Base-by-base conservation (phyloP, 2,113 vertebrate species). In the Speoplatyrhinus poulsoni region DNA sequence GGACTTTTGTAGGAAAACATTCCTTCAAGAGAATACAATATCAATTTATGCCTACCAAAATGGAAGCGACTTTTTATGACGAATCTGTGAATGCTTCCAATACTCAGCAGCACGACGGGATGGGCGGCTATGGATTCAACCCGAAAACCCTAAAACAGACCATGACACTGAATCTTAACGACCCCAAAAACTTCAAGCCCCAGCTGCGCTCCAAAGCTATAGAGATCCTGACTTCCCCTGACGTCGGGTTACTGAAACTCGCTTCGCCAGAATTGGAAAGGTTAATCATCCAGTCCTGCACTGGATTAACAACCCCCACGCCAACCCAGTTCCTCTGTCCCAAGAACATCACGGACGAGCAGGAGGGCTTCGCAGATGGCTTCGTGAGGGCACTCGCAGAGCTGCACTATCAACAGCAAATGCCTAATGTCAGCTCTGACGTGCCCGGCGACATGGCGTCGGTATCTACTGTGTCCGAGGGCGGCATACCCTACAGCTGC, bases 1-100 rank as follows among this genome's bases (percentile, higher is more conserved):
- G 32, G 67, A 74, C 58, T 69, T 65, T 73, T 49, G 12, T 12
- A 49, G 17, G 56, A 87, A 87, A 26, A 58, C 8, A 52, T 36
- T 9, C 47, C 12, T 3, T 36, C 73, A 13, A 52, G 9, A 52
- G 15, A 7, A 16, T 15, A 15, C 53, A 52, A 52, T 2, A 1
- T 41, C 0, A 41, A 41, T 96, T 94, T 95, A 96, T 97, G 95
- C 96, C 91, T 89, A 92, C 92, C 86, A 98, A 94, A 94, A 98
- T 98, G 97, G 97, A 98, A 91, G 94, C 96, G 89, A 96, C 96
- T 69, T 98, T 98, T 89, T 98, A 98, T 82, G 96, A 98, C 78
- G 96, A 97, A 91, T 93, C 95, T 60, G 92, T 97, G 76, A 96
- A 91, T 59, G 93, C 93, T 54, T 93, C 94, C 75, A 95, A 94